Conservation (phyloP, 2,113 vertebrate species). For the Hypocryptadius cinnamomeus region DNA sequence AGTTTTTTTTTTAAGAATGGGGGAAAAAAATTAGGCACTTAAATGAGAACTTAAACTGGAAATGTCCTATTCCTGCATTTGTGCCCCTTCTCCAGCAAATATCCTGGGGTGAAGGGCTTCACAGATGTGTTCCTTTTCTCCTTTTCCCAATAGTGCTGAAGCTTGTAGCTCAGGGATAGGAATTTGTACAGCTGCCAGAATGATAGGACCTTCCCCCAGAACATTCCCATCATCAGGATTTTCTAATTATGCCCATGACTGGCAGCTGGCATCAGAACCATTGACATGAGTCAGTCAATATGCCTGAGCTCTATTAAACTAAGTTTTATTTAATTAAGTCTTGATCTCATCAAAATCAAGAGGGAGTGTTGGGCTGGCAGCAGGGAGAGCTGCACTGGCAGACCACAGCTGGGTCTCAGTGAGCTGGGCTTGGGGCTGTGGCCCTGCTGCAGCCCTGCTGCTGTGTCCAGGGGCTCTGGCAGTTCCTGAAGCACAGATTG, state of each 20-base stretch:
- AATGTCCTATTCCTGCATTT: neutral
- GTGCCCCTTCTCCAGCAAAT: neutral
- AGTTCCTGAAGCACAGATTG: neutral
- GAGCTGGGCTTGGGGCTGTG: neutral
- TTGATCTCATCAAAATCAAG: neutral
- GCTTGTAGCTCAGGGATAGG: neutral
- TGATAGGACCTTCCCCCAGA: neutral
- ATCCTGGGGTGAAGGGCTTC: neutral
- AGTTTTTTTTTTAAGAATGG: neutral
- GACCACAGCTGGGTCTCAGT: neutral
- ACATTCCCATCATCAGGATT: neutral
- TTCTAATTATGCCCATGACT: neutral
- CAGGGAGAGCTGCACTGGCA: neutral
- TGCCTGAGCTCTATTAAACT: neutral
- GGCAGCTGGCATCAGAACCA: neutral
- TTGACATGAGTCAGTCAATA: neutral
- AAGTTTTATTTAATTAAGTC: neutral
- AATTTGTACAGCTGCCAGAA: neutral
- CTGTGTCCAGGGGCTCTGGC: accelerated
- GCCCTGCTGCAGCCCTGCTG: no score
- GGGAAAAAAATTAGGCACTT: neutral
- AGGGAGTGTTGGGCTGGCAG: neutral
- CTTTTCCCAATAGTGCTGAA: neutral
- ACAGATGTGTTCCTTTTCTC: neutral
- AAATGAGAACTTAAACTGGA: neutral